Conservation (phyloP, 2,888 invertebrate genomes). For the Cheilosia grossa region DNA sequence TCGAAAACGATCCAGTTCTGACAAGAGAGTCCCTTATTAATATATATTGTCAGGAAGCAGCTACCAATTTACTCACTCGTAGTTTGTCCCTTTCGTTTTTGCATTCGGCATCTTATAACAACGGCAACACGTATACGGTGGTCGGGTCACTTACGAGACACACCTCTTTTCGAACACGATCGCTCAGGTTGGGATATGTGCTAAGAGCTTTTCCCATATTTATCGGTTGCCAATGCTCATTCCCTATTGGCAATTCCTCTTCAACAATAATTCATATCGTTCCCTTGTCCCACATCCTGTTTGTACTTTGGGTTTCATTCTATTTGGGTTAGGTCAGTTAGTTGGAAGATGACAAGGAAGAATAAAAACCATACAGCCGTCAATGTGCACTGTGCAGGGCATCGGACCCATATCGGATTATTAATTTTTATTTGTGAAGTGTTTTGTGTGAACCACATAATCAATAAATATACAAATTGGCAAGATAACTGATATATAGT, state of each 20-base stretch:
- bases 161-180: slow-evolving; percentile 15
- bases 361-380: neutral
- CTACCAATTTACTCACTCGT: too few relatives aligned
- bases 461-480: too few relatives aligned
- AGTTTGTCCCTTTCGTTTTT: too few relatives aligned
- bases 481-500: too few relatives aligned
- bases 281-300: slow-evolving; percentile 21
- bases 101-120: too few relatives aligned
- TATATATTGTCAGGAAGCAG: too few relatives aligned
- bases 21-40: too few relatives aligned
- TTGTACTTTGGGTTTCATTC: neutral
- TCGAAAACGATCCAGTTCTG: too few relatives aligned
- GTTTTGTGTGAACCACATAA: too few relatives aligned
- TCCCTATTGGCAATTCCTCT: neutral
- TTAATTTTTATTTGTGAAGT: neutral
- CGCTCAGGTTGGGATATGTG: neutral
- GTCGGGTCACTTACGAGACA: neutral
- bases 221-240: neutral
- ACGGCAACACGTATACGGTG: neutral
- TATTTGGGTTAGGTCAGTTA: slow-evolving; percentile 15
- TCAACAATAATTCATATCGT: neutral
- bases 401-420: slow-evolving; percentile 5
- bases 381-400: neutral
- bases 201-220: slow-evolving; percentile 6
- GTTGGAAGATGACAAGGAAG: neutral